phyloP scores from a whole-genome alignment of 2,888 invertebrate species.

The Linnaemya vulpina region DNA sequence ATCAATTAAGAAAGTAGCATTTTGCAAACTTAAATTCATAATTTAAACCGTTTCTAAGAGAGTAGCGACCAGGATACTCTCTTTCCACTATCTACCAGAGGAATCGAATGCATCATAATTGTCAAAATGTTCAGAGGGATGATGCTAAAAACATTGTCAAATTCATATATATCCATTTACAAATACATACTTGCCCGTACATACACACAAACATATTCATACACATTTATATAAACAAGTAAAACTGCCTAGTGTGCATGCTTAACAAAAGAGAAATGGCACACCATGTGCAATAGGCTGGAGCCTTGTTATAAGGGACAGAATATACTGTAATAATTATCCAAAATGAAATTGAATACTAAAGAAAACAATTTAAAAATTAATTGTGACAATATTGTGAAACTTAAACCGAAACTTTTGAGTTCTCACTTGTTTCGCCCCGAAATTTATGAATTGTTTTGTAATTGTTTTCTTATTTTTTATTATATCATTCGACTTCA shows the following conservation, averaged over 20 bases:
- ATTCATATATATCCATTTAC: not conserved
- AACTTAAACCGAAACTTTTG: no score
- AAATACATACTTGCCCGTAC: not conserved
- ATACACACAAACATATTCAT: slow-evolving; percentile 1
- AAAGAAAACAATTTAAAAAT: no score
- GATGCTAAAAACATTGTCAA: slow-evolving; percentile 3
- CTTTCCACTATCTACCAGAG: not conserved
- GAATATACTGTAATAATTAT: not conserved
- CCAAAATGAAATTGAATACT: no score
- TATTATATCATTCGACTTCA: no score
- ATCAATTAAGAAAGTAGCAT: no score
- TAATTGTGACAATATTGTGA: no score
- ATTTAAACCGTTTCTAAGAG: no score
- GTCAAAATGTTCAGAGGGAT: not conserved
- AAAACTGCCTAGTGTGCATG: slow-evolving; percentile 42
- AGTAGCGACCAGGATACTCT: not conserved
- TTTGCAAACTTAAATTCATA: no score
- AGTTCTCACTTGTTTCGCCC: no score
- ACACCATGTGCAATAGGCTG: not conserved
- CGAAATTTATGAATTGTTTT: no score
- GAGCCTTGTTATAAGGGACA: not conserved
- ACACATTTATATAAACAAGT: not conserved
- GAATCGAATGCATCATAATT: not conserved
- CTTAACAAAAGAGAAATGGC: not conserved
- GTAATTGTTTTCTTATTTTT: no score